Conservation (phyloP, 2,113 vertebrate genomes). For the Petaurus breviceps region DNA sequence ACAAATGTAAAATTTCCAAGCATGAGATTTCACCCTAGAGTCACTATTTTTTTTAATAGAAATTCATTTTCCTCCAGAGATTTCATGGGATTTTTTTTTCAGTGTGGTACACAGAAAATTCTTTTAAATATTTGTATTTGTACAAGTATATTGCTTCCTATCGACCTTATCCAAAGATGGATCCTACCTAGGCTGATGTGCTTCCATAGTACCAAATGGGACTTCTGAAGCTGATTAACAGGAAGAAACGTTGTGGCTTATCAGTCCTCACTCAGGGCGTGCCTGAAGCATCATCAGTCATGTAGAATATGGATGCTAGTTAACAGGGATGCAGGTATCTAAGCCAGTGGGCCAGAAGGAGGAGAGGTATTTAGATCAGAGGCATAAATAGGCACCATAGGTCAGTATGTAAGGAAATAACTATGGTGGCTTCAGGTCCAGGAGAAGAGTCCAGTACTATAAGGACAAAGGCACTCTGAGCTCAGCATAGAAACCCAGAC, state of each 20-base stretch:
- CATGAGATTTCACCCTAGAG: neutral
- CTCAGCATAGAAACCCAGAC: neutral
- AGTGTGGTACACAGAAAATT: neutral
- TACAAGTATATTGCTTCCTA: neutral
- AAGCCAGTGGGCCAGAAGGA: neutral
- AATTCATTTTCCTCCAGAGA: neutral
- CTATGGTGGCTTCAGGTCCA: neutral
- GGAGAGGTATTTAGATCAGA: neutral
- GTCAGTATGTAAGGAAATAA: neutral
- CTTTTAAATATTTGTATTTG: neutral
- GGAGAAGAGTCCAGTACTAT: neutral
- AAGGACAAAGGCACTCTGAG: neutral
- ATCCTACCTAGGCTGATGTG: neutral
- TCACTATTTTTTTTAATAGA: neutral
- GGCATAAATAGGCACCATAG: neutral
- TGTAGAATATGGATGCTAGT: neutral
- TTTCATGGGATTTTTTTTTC: neutral
- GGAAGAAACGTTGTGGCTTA: neutral
- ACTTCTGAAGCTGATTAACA: neutral
- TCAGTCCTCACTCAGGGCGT: neutral
- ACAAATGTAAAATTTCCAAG: neutral
- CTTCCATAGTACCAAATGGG: neutral
- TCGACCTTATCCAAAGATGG: neutral
- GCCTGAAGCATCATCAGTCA: neutral
- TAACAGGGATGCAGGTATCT: neutral